phyloP scores from a whole-genome alignment of 2,888 invertebrate species.

The Buathra laborator region DNA sequence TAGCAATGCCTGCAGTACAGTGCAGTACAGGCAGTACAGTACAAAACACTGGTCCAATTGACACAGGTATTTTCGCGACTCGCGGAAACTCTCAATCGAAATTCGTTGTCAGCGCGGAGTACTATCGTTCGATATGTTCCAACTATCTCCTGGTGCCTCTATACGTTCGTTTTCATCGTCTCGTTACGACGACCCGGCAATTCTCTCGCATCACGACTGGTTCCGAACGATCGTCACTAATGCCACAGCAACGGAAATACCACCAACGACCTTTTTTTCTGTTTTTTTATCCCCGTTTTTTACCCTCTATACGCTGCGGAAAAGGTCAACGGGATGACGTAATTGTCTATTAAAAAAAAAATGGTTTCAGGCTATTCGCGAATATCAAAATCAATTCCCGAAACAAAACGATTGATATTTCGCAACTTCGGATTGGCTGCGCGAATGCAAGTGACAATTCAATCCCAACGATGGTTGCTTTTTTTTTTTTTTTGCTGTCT shows the following conservation, averaged over 20 bases:
- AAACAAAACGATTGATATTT: constrained; percentile 1
- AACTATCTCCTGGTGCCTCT: constrained; percentile 9
- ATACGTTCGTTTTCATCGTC: constrained; percentile 19
- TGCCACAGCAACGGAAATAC: constrained; percentile 7
- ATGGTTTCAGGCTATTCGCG: background rate
- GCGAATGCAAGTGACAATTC: background rate
- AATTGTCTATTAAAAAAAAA: constrained; percentile 1
- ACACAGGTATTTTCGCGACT: constrained; percentile 15
- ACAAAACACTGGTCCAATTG: constrained; percentile 15
- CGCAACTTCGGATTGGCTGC: background rate
- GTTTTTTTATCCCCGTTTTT: constrained; percentile 2
- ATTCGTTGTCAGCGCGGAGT: constrained; percentile 33
- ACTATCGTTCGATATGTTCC: constrained; percentile 13
- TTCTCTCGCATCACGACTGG: constrained; percentile 25
- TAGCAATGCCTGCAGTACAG: background rate
- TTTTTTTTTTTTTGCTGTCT: background rate
- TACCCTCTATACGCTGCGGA: background rate
- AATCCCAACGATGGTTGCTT: background rate
- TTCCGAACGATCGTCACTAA: constrained; percentile 29
- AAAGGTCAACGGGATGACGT: background rate
- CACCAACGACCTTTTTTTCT: background rate
- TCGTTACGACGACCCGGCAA: constrained; percentile 34
- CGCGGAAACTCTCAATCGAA: constrained; percentile 36
- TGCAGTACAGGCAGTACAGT: background rate
- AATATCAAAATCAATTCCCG: constrained; percentile 24